Conservation (phyloP, 2,113 vertebrate species). For the Pedetes capensis region DNA sequence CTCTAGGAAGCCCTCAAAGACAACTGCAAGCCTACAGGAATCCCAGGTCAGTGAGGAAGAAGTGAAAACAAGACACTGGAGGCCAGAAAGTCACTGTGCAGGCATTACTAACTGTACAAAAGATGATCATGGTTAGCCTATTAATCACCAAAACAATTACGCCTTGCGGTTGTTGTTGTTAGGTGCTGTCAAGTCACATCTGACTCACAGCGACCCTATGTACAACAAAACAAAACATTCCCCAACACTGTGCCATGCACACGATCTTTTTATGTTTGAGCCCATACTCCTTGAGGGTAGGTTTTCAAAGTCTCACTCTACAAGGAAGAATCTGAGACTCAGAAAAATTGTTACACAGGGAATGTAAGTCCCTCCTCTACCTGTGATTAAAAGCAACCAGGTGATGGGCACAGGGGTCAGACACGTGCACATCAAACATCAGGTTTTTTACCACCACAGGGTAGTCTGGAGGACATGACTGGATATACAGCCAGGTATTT, state of each 20-base stretch:
- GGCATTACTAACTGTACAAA: neutral
- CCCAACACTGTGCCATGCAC: too few species aligned
- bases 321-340: neutral
- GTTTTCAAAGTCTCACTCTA: neutral
- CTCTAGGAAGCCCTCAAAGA: slow-evolving; percentile 38
- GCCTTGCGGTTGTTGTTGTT: too few species aligned
- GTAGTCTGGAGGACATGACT: neutral
- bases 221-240: too few species aligned
- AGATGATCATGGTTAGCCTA: neutral
- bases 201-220: too few species aligned
- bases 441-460: neutral
- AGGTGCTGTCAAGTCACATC: too few species aligned
- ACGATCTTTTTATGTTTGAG: too few species aligned
- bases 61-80: neutral
- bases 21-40: rapidly evolving
- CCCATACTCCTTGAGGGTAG: neutral
- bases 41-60: slow-evolving; percentile 61
- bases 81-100: neutral
- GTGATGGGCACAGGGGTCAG: neutral
- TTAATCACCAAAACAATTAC: neutral
- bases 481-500: neutral
- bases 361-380: neutral
- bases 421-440: neutral
- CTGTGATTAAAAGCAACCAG: neutral
- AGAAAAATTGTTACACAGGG: neutral